Percentiles rank a stretch among this genome's conserved stretches.
phyloP scores from a whole-genome alignment of 2,797 vertebrate genomes.

The Myotis pilosus region DNA sequence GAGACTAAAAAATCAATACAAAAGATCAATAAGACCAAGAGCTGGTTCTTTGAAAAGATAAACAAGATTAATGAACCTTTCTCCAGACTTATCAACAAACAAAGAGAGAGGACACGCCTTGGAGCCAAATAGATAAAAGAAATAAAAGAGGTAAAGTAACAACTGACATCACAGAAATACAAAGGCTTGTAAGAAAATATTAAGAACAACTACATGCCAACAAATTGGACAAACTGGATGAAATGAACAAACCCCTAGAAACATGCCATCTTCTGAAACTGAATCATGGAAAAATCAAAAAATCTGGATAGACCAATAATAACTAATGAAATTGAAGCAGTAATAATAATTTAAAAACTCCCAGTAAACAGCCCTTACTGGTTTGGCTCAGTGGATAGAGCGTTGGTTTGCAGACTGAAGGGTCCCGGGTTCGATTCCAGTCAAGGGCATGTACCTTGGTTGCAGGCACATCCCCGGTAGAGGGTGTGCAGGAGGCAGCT shows the following conservation, averaged over 20 bases:
- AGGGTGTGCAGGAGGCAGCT: no score
- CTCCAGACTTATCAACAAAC: neutral
- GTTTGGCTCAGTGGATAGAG: no score
- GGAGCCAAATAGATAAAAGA: neutral
- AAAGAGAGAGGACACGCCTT: neutral
- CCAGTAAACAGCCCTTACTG: neutral
- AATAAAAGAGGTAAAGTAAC: neutral
- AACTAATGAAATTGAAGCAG: neutral
- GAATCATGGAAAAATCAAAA: neutral
- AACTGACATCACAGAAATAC: neutral
- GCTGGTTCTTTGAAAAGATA: neutral
- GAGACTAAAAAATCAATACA: neutral
- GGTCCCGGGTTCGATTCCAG: no score
- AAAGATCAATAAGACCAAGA: neutral
- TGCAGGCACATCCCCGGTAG: no score
- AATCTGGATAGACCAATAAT: neutral
- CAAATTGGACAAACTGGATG: neutral
- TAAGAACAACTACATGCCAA: neutral
- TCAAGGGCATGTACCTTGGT: no score
- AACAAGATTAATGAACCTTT: neutral
- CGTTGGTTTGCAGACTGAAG: no score
- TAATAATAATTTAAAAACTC: neutral
- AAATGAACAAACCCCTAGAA: neutral
- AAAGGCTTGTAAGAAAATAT: neutral
- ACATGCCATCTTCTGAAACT: neutral